These are phyloP conservation scores for Alentia gelatinosa DNA, from an alignment of 2,888 invertebrate genomes.

Conservation along the genomic window DNA sequence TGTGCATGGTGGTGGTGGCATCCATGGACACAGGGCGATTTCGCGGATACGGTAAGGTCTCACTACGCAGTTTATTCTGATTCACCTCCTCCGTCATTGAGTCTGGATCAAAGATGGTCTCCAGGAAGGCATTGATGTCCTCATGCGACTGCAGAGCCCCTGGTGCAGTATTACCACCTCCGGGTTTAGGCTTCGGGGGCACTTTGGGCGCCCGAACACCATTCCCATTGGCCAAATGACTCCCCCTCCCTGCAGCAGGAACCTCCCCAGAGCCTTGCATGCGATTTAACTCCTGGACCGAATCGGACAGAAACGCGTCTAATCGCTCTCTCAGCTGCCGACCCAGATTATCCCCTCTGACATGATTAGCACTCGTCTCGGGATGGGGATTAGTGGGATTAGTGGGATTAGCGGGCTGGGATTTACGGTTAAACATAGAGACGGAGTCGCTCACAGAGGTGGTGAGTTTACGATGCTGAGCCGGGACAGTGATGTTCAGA, in stretches of 20 bases:
- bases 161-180: not conserved
- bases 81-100: not conserved
- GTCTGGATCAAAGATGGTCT: slow-evolving; percentile 57
- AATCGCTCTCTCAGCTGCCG: slow-evolving; percentile 48
- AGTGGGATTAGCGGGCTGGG: not conserved
- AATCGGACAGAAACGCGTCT: slow-evolving; percentile 59
- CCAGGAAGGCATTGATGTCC: slow-evolving; percentile 51
- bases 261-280: slow-evolving; percentile 1
- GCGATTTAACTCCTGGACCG: slow-evolving; percentile 57
- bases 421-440: not conserved
- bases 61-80: not conserved
- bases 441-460: not conserved
- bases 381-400: not conserved
- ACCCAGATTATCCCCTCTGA: not conserved
- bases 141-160: slow-evolving; percentile 7
- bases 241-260: not conserved
- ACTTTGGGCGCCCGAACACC: not conserved
- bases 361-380: not conserved
- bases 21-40: not conserved
- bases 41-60: not conserved
- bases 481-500: not conserved
- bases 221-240: not conserved
- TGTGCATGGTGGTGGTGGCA: not conserved
- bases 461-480: not conserved
- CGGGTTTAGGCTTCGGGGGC: not conserved